Evolutionary conservation across 1,140 invertebrate genomes (phyloP), one percentile per base, ranked within the genome.

Genomic region (Drosophila kanapiae): DNA sequence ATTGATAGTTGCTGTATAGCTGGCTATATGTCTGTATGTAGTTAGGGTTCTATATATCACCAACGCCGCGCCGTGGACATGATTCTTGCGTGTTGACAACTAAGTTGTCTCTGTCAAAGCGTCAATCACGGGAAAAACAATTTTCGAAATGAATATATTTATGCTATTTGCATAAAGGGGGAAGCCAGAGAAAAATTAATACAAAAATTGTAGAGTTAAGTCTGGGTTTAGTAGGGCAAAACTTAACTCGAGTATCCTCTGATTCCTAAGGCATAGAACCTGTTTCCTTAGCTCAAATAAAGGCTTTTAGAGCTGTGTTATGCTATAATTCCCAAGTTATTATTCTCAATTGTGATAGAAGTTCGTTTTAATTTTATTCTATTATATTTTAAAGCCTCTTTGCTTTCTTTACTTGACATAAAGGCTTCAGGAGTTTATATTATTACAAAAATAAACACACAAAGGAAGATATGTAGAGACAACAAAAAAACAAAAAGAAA

Each of bases 21-120:
- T 68, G 62, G 27, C 35, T 29, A 2, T 51, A 33, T 33, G 31
- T 33, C 11, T 61, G 8, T 27, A 4, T 27, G 35, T 27, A 6
- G 38, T 65, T 23, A 23, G 4, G 61, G 61, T 16, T 33, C 31
- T n/a, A 48, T 6, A 8, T 67, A 67, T 67, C 33, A 60, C n/a
- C 57, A 51, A n/a, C 23, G 18, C 13, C 57, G 40, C 31, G 11
- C 14, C 45, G 62, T 68, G 71, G 82, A 87, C 83, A 86, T 65
- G 83, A 77, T 80, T 86, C 86, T 86, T 83, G 83, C 83, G 84
- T 86, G 83, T 79, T 75, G 75, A 74, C 82, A 82, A 87, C 82
- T 82, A 82, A 72, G 69, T 72, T 87, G 80, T 87, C 75, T 83
- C 77, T 76, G 82, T 77, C 81, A 83, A 80, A 80, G 81, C 81